phyloP scores from a whole-genome alignment of 2,113 vertebrate genomes.

The Prionailurus viverrinus region DNA sequence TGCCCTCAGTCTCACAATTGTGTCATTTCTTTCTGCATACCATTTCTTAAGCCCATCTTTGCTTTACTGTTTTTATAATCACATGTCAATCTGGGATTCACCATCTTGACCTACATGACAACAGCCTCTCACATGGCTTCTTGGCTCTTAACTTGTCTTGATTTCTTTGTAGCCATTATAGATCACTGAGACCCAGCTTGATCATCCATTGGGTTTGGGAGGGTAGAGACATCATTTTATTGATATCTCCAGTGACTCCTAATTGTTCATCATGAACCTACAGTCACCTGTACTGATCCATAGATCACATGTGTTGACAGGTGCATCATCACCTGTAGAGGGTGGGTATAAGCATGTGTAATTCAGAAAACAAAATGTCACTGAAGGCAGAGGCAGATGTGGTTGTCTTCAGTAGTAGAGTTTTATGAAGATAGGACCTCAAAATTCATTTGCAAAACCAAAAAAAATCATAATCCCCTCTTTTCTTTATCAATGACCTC shows the following conservation, averaged over 20 bases:
- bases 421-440: background rate
- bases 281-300: background rate
- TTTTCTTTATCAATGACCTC: background rate
- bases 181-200: background rate
- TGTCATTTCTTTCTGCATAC: background rate
- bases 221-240: background rate
- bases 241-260: background rate
- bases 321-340: background rate
- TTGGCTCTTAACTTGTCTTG: background rate
- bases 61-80: background rate
- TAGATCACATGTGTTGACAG: background rate
- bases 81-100: background rate
- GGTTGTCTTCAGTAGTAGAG: background rate
- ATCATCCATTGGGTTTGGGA: background rate
- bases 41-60: background rate
- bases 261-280: background rate
- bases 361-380: background rate
- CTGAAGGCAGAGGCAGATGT: background rate
- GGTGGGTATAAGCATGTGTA: background rate
- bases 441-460: constrained; percentile 7
- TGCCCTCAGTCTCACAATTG: background rate
- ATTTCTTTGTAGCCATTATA: background rate
- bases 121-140: background rate
- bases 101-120: background rate
- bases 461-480: background rate